phyloP scores from a whole-genome alignment of 2,888 invertebrate genomes.

The Drosophila meridiana region DNA sequence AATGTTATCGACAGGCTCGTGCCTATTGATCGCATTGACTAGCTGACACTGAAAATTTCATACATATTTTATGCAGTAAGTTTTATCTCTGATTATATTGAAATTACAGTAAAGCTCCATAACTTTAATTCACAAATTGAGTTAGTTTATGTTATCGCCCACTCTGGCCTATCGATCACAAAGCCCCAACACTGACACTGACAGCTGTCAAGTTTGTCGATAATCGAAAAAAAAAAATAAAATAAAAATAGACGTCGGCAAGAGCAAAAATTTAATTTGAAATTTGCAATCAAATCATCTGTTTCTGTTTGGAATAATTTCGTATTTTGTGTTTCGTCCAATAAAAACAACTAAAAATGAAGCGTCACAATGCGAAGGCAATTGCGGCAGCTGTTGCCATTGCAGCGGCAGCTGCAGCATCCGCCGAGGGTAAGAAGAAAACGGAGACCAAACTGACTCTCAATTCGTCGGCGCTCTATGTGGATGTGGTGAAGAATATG shows the following conservation, averaged over 20 bases:
- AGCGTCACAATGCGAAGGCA: slow-evolving; percentile 50
- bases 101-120: neutral
- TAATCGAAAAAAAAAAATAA: neutral
- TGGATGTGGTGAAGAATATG: slow-evolving; percentile 66
- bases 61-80: neutral
- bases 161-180: neutral
- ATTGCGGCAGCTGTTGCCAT: slow-evolving; percentile 45
- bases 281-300: slow-evolving; percentile 15
- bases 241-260: neutral
- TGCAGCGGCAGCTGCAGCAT: slow-evolving; percentile 25
- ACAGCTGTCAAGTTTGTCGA: slow-evolving; percentile 3
- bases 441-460: slow-evolving; percentile 11
- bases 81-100: neutral
- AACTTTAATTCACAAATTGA: neutral
- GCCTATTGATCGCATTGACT: neutral
- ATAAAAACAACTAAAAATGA: slow-evolving; percentile 36
- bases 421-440: slow-evolving; percentile 27
- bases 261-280: neutral
- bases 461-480: slow-evolving; percentile 44
- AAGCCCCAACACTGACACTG: slow-evolving; percentile 1
- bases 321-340: slow-evolving; percentile 8
- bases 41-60: neutral
- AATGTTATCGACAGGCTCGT: slow-evolving; percentile 27
- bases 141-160: slow-evolving; percentile 17
- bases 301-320: slow-evolving; percentile 10